These are phyloP conservation scores for Cenopis cana DNA, from an alignment of 2,888 invertebrate species.

Conservation along the genomic window DNA sequence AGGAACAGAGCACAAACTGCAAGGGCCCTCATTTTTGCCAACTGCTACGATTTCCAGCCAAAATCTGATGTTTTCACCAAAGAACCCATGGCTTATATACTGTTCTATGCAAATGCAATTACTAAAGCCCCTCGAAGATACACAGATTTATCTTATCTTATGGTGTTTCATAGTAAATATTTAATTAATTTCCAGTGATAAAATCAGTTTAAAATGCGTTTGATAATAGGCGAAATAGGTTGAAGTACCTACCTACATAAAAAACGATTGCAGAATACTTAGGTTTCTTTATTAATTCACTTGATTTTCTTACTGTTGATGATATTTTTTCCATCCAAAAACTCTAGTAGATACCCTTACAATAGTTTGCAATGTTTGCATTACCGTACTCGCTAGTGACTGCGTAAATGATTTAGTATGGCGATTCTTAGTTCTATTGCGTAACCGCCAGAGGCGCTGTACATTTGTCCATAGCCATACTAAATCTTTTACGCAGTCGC, in stretches of 20 bases:
- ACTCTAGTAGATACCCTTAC: too few relatives aligned
- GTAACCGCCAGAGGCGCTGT: too few relatives aligned
- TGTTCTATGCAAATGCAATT: conserved; percentile 54
- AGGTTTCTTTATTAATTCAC: too few relatives aligned
- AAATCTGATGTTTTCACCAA: conserved; percentile 46
- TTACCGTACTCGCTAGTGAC: too few relatives aligned
- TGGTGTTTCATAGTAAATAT: conserved; percentile 43
- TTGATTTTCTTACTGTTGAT: too few relatives aligned
- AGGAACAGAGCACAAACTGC: conserved; percentile 54
- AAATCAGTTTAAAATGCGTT: conserved; percentile 22
- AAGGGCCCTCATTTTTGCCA: conserved; percentile 58
- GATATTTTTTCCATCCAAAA: too few relatives aligned
- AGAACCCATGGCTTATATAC: conserved; percentile 67
- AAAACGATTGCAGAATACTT: too few relatives aligned
- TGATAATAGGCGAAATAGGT: conserved; percentile 17
- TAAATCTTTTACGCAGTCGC: too few relatives aligned
- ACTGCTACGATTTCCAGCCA: conserved; percentile 16
- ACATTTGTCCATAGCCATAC: too few relatives aligned
- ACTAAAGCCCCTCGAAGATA: conserved; percentile 39
- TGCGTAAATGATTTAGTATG: too few relatives aligned
- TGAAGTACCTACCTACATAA: neutral
- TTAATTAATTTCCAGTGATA: conserved; percentile 29
- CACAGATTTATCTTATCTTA: conserved; percentile 42
- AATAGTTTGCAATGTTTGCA: too few relatives aligned
- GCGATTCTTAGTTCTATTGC: too few relatives aligned